Evolutionary conservation across 2,888 invertebrate genomes (phyloP).

Genomic region (Leptopilina syphax): DNA sequence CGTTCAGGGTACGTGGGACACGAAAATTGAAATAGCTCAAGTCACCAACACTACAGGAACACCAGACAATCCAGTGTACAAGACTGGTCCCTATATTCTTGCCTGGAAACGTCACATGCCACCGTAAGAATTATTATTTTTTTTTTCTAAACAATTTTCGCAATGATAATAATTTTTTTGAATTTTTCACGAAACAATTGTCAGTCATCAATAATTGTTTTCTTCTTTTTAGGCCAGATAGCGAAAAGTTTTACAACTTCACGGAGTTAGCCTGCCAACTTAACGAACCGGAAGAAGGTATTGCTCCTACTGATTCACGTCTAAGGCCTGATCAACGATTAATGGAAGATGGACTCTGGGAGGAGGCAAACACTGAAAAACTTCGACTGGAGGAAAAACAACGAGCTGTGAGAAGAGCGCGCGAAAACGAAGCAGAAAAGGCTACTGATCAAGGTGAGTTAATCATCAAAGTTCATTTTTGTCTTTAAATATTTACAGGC

Average conservation of each 20-base stretch:
- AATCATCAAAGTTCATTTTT: no score
- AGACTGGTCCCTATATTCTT: conserved; percentile 90
- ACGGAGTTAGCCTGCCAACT: conserved; percentile 96
- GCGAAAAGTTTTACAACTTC: conserved; percentile 93
- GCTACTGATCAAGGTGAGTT: conserved; percentile 80
- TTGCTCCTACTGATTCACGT: conserved; percentile 97
- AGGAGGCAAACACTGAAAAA: conserved; percentile 93
- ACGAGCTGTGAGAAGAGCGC: conserved; percentile 85
- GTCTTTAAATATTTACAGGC: no score
- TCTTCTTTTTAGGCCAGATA: conserved; percentile 78
- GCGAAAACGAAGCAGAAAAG: conserved; percentile 88
- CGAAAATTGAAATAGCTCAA: conserved; percentile 94
- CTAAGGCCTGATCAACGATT: conserved; percentile 96
- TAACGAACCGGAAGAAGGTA: conserved; percentile 94
- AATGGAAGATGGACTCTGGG: conserved; percentile 97
- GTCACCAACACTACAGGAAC: conserved; percentile 86
- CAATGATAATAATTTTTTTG: neutral
- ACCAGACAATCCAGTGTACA: conserved; percentile 90
- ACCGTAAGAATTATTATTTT: conserved; percentile 78
- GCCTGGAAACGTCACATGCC: conserved; percentile 93
- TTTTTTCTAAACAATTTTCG: neutral
- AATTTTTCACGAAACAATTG: neutral
- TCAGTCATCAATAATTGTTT: neutral
- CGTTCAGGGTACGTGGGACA: conserved; percentile 95
- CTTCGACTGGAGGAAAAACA: conserved; percentile 96